These are phyloP conservation scores for Melikaiella ostensackeni DNA, from an alignment of 2,888 invertebrate species.

Conservation along the genomic window DNA sequence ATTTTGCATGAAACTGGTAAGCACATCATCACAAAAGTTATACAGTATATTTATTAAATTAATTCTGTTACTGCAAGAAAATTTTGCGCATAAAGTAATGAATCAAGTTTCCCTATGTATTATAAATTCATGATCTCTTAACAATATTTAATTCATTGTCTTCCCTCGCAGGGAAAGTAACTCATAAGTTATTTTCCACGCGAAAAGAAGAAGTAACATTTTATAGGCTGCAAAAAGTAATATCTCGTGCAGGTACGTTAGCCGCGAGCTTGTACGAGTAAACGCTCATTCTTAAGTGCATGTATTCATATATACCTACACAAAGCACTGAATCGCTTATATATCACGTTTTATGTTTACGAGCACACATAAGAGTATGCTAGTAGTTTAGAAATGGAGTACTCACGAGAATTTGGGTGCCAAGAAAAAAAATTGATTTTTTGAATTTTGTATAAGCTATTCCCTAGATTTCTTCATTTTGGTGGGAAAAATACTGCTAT, in stretches of 20 bases:
- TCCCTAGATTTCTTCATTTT: no score
- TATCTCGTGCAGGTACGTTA: slow-evolving; percentile 23
- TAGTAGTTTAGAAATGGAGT: slow-evolving; percentile 33
- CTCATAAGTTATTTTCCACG: slow-evolving; percentile 14
- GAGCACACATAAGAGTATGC: slow-evolving; percentile 50
- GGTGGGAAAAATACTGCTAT: no score
- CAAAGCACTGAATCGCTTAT: slow-evolving; percentile 47
- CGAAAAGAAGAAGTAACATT: neutral
- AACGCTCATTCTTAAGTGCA: slow-evolving; percentile 46
- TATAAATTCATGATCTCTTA: neutral
- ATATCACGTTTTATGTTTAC: slow-evolving; percentile 54
- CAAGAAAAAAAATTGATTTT: no score
- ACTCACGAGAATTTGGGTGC: no score
- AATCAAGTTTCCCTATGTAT: neutral
- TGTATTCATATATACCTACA: slow-evolving; percentile 41
- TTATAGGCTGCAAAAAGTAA: slow-evolving; percentile 35
- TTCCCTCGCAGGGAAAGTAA: neutral
- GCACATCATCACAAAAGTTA: no score
- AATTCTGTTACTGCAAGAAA: no score
- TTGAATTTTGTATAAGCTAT: no score
- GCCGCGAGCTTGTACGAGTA: neutral
- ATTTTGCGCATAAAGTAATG: no score
- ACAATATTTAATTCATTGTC: no score
- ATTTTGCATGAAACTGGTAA: no score
- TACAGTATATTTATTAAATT: no score